A percentile compares a stretch with the other conserved stretches of the same genome.
Conservation (phyloP, 2,113 vertebrate species). For the Scomber scombrus region DNA sequence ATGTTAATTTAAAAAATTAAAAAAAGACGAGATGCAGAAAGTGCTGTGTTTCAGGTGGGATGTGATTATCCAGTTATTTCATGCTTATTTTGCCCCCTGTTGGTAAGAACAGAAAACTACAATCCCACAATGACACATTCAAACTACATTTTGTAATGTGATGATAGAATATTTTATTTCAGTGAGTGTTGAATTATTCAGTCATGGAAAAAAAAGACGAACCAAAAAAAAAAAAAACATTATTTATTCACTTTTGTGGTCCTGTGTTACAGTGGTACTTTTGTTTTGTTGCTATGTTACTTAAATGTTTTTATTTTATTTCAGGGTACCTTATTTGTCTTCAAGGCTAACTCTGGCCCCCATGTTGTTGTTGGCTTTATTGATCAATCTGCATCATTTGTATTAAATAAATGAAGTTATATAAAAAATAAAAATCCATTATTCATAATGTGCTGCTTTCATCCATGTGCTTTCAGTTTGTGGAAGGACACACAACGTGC, state of each 20-base stretch:
- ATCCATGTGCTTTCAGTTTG: background rate
- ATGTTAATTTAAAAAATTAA: background rate
- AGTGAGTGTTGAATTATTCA: no score
- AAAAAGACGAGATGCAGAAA: background rate
- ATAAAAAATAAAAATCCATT: background rate
- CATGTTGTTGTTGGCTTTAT: no score
- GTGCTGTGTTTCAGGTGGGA: background rate
- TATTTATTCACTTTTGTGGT: no score
- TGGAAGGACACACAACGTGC: background rate
- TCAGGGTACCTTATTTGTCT: background rate
- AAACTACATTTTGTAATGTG: background rate
- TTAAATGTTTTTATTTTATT: background rate
- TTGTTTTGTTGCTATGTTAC: no score
- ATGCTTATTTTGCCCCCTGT: constrained; percentile 61
- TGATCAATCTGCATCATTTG: background rate
- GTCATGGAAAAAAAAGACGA: no score
- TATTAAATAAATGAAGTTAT: background rate
- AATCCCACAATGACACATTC: background rate
- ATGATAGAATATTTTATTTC: background rate
- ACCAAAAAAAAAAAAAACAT: no score
- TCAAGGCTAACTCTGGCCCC: background rate
- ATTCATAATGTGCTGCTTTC: background rate
- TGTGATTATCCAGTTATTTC: background rate
- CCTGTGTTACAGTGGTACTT: no score
- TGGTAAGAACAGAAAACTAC: constrained; percentile 48